phyloP scores from a whole-genome alignment of 2,888 invertebrate genomes.

The Formica aserva region DNA sequence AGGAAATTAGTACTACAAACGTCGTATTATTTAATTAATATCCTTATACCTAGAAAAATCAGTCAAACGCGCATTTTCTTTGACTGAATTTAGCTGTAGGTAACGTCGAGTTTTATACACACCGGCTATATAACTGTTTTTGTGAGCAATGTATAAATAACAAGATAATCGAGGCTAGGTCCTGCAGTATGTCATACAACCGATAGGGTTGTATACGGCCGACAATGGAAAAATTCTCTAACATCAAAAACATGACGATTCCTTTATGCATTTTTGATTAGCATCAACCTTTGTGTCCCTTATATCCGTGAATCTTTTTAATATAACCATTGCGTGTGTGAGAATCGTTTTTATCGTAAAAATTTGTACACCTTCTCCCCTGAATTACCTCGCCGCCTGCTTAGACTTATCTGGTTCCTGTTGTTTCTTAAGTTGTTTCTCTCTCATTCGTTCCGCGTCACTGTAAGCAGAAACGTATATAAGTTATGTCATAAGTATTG shows the following conservation, averaged over 20 bases:
- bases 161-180: constrained; percentile 66
- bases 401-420: constrained; percentile 83
- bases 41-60: constrained; percentile 71
- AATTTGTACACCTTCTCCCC: constrained; percentile 42
- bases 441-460: constrained; percentile 95
- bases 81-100: constrained; percentile 66
- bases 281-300: constrained; percentile 58
- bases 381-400: constrained; percentile 74
- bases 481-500: background rate
- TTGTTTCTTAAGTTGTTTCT: constrained; percentile 94
- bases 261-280: constrained; percentile 59
- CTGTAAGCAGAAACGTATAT: constrained; percentile 84
- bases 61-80: constrained; percentile 69
- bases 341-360: constrained; percentile 47
- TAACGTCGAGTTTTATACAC: constrained; percentile 77
- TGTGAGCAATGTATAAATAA: constrained; percentile 66
- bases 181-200: constrained; percentile 52
- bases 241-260: constrained; percentile 64
- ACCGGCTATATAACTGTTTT: constrained; percentile 68
- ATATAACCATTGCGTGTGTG: constrained; percentile 54
- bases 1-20: constrained; percentile 70
- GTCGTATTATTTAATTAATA: constrained; percentile 65
- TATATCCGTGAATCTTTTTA: constrained; percentile 57
- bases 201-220: constrained; percentile 47
- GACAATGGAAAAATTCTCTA: constrained; percentile 63